Evolutionary conservation across 1,140 invertebrate species (phyloP), one percentile per base, ranked within the genome.

Genomic region (Drosophila varians): DNA sequence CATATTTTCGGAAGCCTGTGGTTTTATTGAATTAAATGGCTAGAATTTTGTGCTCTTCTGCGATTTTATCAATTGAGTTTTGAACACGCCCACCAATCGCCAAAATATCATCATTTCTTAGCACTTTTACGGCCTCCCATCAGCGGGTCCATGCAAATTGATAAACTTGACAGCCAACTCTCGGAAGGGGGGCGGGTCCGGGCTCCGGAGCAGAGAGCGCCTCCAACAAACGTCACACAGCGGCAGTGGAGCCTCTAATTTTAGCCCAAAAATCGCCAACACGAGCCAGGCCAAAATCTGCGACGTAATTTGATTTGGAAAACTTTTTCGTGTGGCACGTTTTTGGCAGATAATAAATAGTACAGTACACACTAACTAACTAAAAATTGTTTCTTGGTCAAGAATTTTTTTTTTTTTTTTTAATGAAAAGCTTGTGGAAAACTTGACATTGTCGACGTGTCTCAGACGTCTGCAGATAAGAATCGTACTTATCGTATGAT

Each of bases 301-400:
- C 52, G 61, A 53, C 71, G 71, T 52, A 73, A 55, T 65, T 73
- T 40, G 23, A 45, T 73, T 71, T 72, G 69, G 55, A 72, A 61
- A 72, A 61, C 12, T 61, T 72, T 61, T 52, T 52, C 19, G 40
- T 38, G 25, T 48, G 43, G 51, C 70, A 74, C 69, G 49, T 74
- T 73, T 64, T 49, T 56, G 45, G 57, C 57, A 56, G 49, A 73
- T 73, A 49, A 49, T 53, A 73, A 46, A 3, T 40, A 5, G 34
- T 71, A 61, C 66, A 73, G 40, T 42, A n/a, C 14, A 4, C 7
- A 31, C 26, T 45, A 14, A n/a, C 26, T 45, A 14, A n/a, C n/a
- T 49, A 23, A 28, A 36, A 1, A 31, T 3, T 31, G 28, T 12
- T n/a, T 38, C 12, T 19, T 42, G 9, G 12, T 7, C 34, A 38